phyloP scores from a whole-genome alignment of 2,888 invertebrate genomes.

The Xanthostigma xanthostigma region DNA sequence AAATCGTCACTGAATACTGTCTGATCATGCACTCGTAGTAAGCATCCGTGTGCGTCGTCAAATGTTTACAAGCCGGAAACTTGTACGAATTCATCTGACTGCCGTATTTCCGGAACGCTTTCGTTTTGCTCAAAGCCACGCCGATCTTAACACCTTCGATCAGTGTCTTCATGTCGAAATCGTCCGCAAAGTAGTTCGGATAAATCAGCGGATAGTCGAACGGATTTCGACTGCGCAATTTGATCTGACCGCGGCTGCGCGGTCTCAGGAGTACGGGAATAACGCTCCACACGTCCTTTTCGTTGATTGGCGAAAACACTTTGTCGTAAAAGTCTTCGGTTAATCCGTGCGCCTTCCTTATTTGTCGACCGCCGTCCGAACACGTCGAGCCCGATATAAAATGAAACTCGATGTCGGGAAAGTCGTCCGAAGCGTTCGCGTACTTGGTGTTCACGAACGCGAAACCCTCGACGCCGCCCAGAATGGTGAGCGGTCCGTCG shows the following conservation, averaged over 20 bases:
- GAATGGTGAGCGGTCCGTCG: slow-evolving; percentile 68
- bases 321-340: slow-evolving; percentile 57
- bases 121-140: slow-evolving; percentile 63
- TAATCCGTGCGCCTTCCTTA: slow-evolving; percentile 66
- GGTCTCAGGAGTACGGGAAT: slow-evolving; percentile 76
- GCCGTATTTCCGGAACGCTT: slow-evolving; percentile 58
- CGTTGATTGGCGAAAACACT: slow-evolving; percentile 59
- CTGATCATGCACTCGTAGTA: slow-evolving; percentile 83
- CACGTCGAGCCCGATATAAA: slow-evolving; percentile 77
- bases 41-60: slow-evolving; percentile 52
- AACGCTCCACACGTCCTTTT: slow-evolving; percentile 69
- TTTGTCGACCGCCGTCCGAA: slow-evolving; percentile 70
- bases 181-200: slow-evolving; percentile 75
- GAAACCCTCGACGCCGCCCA: slow-evolving; percentile 81
- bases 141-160: slow-evolving; percentile 78
- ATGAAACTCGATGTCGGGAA: slow-evolving; percentile 81
- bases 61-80: slow-evolving; percentile 62
- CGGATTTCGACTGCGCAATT: slow-evolving; percentile 68
- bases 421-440: slow-evolving; percentile 62
- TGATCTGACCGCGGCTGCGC: slow-evolving; percentile 66
- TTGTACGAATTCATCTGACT: slow-evolving; percentile 52
- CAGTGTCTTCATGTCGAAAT: slow-evolving; percentile 62
- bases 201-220: slow-evolving; percentile 79
- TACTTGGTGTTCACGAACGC: slow-evolving; percentile 82
- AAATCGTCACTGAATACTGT: slow-evolving; percentile 68